Conservation (phyloP, 2,113 vertebrate genomes). For the Semnornis frantzii region DNA sequence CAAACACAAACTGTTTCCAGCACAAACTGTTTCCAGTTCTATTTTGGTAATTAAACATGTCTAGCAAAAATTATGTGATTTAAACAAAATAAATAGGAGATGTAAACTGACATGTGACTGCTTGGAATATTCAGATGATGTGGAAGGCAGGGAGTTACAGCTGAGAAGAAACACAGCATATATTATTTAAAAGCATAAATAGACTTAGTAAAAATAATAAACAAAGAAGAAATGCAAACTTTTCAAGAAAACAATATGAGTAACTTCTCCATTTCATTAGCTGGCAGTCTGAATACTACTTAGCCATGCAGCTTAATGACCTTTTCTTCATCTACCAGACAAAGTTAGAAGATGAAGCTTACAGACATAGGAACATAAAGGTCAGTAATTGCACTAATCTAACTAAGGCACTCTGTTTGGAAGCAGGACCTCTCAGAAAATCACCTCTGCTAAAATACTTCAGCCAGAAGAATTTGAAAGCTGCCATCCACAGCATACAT, state of each 20-base stretch:
- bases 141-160: neutral
- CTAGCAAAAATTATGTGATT: neutral
- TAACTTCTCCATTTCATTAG: neutral
- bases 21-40: neutral
- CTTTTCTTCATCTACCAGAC: neutral
- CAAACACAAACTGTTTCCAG: neutral
- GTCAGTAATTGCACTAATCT: neutral
- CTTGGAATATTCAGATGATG: neutral
- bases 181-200: neutral
- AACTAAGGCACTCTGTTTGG: neutral
- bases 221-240: neutral
- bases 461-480: neutral
- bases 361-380: neutral
- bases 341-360: neutral
- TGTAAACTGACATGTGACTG: neutral
- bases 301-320: neutral
- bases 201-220: neutral
- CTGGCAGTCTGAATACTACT: neutral
- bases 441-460: neutral
- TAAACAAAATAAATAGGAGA: neutral
- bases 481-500: accelerated
- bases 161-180: neutral
- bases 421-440: neutral
- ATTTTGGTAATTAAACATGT: neutral
- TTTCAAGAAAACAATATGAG: neutral